Conservation (phyloP, 2,888 invertebrate species). For the Choreutis nemorana region DNA sequence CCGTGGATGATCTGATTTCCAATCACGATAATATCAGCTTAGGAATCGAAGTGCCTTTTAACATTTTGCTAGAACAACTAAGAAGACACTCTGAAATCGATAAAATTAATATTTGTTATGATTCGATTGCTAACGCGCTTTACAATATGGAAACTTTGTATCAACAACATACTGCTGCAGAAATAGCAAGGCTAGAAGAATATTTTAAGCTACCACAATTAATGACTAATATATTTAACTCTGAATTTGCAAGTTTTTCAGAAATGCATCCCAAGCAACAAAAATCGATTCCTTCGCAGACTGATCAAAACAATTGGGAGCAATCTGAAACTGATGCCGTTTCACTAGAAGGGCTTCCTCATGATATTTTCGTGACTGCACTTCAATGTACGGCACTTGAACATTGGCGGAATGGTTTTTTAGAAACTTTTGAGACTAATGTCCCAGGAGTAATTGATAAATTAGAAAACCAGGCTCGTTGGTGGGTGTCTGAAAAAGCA, state of each 20-base stretch:
- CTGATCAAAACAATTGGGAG: no score
- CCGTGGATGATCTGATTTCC: constrained; percentile 43
- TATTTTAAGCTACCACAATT: constrained; percentile 27
- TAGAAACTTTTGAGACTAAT: constrained; percentile 38
- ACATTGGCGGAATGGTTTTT: constrained; percentile 45
- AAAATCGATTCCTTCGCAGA: background rate
- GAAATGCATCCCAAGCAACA: constrained; percentile 23
- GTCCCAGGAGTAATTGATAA: constrained; percentile 28
- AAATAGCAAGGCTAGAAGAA: constrained; percentile 34
- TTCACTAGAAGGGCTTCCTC: constrained; percentile 17
- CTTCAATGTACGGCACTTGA: constrained; percentile 29
- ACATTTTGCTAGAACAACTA: constrained; percentile 37
- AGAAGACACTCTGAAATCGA: constrained; percentile 28
- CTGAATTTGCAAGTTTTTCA: constrained; percentile 38
- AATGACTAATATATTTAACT: constrained; percentile 29
- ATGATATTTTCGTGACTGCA: constrained; percentile 34
- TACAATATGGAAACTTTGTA: constrained; percentile 27
- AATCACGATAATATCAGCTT: constrained; percentile 34
- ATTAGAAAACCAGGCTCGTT: constrained; percentile 26
- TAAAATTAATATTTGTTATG: constrained; percentile 29
- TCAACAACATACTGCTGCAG: constrained; percentile 28
- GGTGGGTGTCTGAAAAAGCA: constrained; percentile 36
- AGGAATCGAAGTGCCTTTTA: constrained; percentile 32
- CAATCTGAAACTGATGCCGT: background rate
- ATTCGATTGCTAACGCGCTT: constrained; percentile 21